Evolutionary conservation across 2,113 vertebrate genomes (phyloP).

Genomic region (Nothobranchius kuhntae): DNA sequence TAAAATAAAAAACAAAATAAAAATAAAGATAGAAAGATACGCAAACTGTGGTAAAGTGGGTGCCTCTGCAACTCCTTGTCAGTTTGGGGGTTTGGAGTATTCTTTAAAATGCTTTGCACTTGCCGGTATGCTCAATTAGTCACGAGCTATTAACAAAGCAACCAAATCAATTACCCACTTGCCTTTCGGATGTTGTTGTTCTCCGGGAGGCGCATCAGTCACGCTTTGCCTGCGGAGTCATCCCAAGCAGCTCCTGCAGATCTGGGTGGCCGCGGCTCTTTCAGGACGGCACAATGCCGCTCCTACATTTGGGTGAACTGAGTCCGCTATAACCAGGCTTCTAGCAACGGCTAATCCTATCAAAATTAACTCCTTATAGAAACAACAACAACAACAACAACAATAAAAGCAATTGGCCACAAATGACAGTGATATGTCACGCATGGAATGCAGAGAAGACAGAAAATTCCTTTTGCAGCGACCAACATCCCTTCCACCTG

Average conservation of each 20-base stretch:
- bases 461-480: slow-evolving; percentile 57
- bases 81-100: slow-evolving; percentile 10
- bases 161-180: slow-evolving; percentile 70
- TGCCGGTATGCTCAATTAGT: slow-evolving; percentile 60
- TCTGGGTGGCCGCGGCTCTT: slow-evolving; percentile 78
- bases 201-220: slow-evolving; percentile 67
- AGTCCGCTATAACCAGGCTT: slow-evolving; percentile 76
- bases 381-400: slow-evolving; percentile 73
- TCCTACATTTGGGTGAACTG: slow-evolving; percentile 75
- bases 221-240: slow-evolving; percentile 64
- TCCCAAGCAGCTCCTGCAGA: slow-evolving; percentile 64
- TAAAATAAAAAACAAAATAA: not conserved
- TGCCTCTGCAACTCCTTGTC: not conserved
- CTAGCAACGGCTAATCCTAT: slow-evolving; percentile 78
- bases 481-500: slow-evolving; percentile 74
- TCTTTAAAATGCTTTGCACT: slow-evolving; percentile 29
- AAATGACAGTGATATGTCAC: slow-evolving; percentile 73
- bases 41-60: too few species aligned
- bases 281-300: slow-evolving; percentile 74
- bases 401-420: slow-evolving; percentile 65
- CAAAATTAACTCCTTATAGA: slow-evolving; percentile 79
- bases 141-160: slow-evolving; percentile 65
- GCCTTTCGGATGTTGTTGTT: slow-evolving; percentile 65
- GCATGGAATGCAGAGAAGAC: slow-evolving; percentile 71
- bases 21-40: not conserved